These are phyloP conservation scores for Apoderus coryli DNA, from an alignment of 2,888 invertebrate species.

Conservation along the genomic window DNA sequence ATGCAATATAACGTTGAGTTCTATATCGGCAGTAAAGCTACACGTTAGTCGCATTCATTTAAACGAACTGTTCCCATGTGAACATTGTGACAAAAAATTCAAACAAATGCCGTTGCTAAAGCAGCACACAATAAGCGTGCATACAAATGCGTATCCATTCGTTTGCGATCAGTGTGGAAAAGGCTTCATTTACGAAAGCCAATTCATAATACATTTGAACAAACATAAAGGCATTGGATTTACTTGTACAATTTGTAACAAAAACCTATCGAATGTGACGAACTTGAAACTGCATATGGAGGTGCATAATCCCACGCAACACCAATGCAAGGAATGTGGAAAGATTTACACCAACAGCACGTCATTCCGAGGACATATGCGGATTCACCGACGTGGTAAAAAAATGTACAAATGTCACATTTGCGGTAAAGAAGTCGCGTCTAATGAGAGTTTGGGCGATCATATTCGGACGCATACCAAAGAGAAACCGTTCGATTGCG, in stretches of 20 bases:
- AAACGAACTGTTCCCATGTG: too few relatives aligned
- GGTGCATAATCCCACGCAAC: too few relatives aligned
- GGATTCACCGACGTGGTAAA: slow-evolving; percentile 23
- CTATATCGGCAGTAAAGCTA: too few relatives aligned
- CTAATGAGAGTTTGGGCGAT: slow-evolving; percentile 28
- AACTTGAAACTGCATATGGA: slow-evolving; percentile 20
- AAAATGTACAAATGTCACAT: slow-evolving; percentile 31
- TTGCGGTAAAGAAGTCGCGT: slow-evolving; percentile 37
- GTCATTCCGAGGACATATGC: slow-evolving; percentile 21
- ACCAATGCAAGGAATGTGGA: slow-evolving; percentile 16
- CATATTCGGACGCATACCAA: slow-evolving; percentile 17
- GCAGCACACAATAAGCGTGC: slow-evolving; percentile 38
- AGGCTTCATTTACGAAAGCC: slow-evolving; percentile 43
- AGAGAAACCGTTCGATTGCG: slow-evolving; percentile 17
- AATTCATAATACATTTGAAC: slow-evolving; percentile 38
- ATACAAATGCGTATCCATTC: slow-evolving; percentile 45
- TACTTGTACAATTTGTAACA: slow-evolving; percentile 20
- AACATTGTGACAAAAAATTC: slow-evolving; percentile 35
- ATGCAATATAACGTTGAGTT: too few relatives aligned
- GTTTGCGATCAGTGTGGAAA: slow-evolving; percentile 44
- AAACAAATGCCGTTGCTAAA: slow-evolving; percentile 43
- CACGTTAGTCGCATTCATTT: too few relatives aligned
- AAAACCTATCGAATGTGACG: slow-evolving; percentile 19
- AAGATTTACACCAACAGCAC: slow-evolving; percentile 9
- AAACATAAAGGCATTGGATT: slow-evolving; percentile 7